Conservation (phyloP, 2,797 vertebrate species). For the Iguana delicatissima region DNA sequence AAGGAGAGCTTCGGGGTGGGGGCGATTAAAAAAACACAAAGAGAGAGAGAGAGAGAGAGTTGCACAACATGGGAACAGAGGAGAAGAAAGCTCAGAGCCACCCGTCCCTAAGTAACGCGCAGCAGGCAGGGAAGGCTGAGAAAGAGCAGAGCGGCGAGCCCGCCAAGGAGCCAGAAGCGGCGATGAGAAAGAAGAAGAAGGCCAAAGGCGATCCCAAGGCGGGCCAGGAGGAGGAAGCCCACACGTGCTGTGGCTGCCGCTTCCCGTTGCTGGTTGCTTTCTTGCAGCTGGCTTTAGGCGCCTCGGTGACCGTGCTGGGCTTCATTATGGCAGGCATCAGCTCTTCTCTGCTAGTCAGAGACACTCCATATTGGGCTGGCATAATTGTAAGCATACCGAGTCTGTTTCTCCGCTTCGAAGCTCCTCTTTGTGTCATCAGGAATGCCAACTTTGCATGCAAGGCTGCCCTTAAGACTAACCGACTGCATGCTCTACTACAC, state of each 20-base stretch:
- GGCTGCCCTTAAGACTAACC: conserved; percentile 71
- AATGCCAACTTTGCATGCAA: conserved; percentile 73
- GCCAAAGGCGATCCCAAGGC: conserved; percentile 73
- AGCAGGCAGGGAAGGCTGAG: conserved; percentile 58
- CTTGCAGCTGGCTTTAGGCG: conserved; percentile 92
- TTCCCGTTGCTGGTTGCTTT: conserved; percentile 93
- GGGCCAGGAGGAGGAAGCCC: conserved; percentile 78
- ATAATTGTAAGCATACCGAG: conserved; percentile 92
- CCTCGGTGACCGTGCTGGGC: conserved; percentile 88
- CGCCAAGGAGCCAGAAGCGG: conserved; percentile 62
- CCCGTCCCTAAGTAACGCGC: conserved; percentile 43
- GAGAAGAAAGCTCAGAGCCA: conserved; percentile 63
- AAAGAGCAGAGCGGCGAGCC: conserved; percentile 30
- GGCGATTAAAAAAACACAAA: conserved; percentile 49
- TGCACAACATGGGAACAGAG: conserved; percentile 66
- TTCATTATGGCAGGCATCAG: conserved; percentile 92
- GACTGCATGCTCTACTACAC: conserved; percentile 71
- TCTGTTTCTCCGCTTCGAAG: conserved; percentile 66
- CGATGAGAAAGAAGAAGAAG: background rate
- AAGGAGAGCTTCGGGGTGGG: conserved; percentile 67
- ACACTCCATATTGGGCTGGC: conserved; percentile 98
- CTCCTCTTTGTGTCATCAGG: conserved; percentile 67
- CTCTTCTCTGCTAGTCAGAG: conserved; percentile 91
- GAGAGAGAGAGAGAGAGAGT: conserved; percentile 49
- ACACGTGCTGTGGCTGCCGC: conserved; percentile 89